phyloP scores from a whole-genome alignment of 2,797 vertebrate species.

The Prunella strophiata region DNA sequence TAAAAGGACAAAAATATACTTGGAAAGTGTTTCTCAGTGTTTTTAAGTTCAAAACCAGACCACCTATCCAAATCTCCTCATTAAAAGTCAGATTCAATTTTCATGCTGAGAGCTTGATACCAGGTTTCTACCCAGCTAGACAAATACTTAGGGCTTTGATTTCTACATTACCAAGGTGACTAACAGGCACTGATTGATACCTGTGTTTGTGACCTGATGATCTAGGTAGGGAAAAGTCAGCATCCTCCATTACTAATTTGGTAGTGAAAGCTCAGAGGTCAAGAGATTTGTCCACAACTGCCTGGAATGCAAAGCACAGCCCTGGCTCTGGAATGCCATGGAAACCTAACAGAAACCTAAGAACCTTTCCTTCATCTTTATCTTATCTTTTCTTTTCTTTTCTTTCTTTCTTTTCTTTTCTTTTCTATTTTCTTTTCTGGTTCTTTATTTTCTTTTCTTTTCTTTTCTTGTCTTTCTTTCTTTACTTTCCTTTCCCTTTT shows the following conservation, averaged over 20 bases:
- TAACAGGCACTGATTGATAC: not conserved
- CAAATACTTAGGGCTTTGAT: constrained; percentile 1
- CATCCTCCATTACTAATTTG: not conserved
- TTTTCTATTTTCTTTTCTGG: not conserved
- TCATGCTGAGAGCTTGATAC: not conserved
- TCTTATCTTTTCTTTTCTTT: rapidly evolving
- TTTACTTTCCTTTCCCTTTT: rapidly evolving
- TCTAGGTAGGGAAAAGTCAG: not conserved
- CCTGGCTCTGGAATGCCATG: not conserved
- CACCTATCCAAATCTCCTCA: constrained; percentile 42
- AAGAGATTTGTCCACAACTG: not conserved
- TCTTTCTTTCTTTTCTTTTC: too few relatives aligned
- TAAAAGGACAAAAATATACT: constrained; percentile 52
- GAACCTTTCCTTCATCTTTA: not conserved
- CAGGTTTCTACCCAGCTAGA: not conserved
- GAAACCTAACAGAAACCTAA: rapidly evolving
- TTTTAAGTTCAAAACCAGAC: constrained; percentile 56
- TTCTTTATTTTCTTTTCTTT: rapidly evolving
- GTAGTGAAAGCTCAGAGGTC: not conserved
- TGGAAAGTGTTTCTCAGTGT: constrained; percentile 41
- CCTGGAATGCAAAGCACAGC: not conserved
- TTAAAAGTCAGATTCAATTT: constrained; percentile 43
- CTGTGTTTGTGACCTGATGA: not conserved
- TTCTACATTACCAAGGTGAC: not conserved
- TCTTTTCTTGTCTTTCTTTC: rapidly evolving